phyloP scores from a whole-genome alignment of 2,113 vertebrate genomes.

The Gallinago jamesoni region DNA sequence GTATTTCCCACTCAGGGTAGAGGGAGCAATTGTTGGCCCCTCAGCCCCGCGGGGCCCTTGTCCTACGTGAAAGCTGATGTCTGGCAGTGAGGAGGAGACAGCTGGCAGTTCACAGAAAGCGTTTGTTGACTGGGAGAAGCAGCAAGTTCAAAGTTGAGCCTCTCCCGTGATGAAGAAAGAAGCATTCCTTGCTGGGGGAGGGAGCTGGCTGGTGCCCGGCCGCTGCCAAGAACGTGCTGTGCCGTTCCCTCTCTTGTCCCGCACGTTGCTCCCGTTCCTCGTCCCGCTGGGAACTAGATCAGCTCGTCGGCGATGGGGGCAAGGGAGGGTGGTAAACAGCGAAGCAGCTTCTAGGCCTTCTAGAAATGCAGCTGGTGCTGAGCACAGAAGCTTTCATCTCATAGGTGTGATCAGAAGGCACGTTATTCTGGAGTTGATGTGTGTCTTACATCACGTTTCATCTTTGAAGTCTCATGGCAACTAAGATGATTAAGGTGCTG shows the following conservation, averaged over 20 bases:
- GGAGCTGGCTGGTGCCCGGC: neutral
- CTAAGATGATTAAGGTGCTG: too few relatives aligned
- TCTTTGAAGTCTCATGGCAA: too few relatives aligned
- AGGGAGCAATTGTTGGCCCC: neutral
- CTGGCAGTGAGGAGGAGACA: neutral
- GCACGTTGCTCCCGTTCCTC: neutral
- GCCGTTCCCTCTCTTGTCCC: fast-evolving
- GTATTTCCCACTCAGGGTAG: fast-evolving
- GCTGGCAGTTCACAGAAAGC: neutral
- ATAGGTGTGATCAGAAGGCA: neutral
- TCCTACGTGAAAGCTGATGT: neutral
- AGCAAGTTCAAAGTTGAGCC: neutral
- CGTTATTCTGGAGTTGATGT: fast-evolving
- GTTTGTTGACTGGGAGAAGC: neutral
- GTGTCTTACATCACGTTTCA: neutral
- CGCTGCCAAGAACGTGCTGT: neutral
- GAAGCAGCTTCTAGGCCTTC: neutral
- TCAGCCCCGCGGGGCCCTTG: neutral
- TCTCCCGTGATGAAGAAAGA: neutral
- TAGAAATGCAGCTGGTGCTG: neutral
- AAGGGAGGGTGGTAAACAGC: neutral
- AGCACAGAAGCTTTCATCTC: neutral
- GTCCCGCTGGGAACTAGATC: neutral
- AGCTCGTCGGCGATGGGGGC: neutral
- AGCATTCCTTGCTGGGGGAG: neutral